Percentiles rank a stretch among this genome's conserved stretches.
Evolutionary conservation across 2,888 invertebrate species (phyloP).

Genomic region (Rhaphigaster nebulosa): DNA sequence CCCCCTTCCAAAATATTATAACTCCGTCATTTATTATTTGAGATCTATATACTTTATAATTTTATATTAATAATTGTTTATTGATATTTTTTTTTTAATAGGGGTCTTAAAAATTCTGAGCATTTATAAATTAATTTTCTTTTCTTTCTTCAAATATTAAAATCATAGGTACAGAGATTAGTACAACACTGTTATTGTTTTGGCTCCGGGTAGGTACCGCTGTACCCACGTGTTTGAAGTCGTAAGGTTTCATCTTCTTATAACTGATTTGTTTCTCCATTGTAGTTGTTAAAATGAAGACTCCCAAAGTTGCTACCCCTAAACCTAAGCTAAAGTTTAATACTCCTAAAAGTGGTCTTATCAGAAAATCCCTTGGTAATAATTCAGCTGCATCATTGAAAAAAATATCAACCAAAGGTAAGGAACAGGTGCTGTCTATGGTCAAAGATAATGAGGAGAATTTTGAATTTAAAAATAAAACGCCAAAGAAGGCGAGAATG

Average conservation of each 20-base stretch:
- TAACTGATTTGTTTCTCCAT: not conserved
- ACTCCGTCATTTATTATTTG: not conserved
- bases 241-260: not conserved
- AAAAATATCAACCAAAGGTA: not conserved
- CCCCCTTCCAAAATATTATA: too few species aligned
- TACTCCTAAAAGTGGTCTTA: conserved; percentile 32
- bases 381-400: not conserved
- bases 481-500: not conserved
- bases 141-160: not conserved
- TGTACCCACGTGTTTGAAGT: not conserved
- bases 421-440: not conserved
- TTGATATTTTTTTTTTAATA: not conserved
- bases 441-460: conserved; percentile 14
- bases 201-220: conserved; percentile 7
- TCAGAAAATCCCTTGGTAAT: conserved; percentile 33
- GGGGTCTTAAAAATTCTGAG: not conserved
- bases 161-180: not conserved
- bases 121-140: not conserved
- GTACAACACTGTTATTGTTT: conserved; percentile 7
- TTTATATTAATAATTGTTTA: not conserved
- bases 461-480: conserved; percentile 29
- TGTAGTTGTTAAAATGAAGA: conserved; percentile 47
- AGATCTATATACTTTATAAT: not conserved
- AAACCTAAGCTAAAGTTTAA: conserved; percentile 14
- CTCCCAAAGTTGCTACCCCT: conserved; percentile 29